phyloP scores from a whole-genome alignment of 2,113 vertebrate genomes.

The Atherinomorus stipes region DNA sequence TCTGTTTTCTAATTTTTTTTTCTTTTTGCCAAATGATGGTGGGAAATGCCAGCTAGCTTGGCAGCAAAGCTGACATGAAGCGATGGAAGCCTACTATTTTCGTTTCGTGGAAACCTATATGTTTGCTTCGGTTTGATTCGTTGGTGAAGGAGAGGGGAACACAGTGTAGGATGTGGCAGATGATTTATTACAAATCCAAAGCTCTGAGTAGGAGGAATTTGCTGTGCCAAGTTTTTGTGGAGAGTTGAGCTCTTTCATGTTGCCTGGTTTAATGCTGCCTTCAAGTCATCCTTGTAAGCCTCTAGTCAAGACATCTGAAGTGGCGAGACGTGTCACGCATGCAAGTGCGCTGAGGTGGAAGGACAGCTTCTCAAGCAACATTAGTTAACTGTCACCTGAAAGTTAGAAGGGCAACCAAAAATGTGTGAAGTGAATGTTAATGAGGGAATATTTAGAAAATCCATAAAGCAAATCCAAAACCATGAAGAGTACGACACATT shows the following conservation, averaged over 20 bases:
- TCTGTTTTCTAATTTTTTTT: neutral
- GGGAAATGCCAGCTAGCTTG: constrained; percentile 12
- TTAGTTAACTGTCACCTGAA: constrained; percentile 12
- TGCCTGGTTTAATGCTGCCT: constrained; percentile 66
- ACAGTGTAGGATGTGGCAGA: neutral
- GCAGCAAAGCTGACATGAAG: constrained; percentile 25
- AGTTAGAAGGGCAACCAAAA: neutral
- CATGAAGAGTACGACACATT: neutral
- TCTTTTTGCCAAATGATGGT: neutral
- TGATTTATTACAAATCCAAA: constrained; percentile 29
- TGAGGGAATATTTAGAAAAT: too few relatives aligned
- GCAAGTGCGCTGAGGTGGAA: constrained; percentile 45
- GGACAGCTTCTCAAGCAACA: constrained; percentile 35
- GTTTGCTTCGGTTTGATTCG: constrained; percentile 5
- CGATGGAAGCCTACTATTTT: neutral
- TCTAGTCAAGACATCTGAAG: constrained; percentile 60
- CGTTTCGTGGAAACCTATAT: neutral
- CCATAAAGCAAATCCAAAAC: neutral
- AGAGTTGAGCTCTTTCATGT: constrained; percentile 57
- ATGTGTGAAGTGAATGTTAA: constrained; percentile 8
- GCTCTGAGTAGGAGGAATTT: constrained; percentile 28
- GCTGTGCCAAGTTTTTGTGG: constrained; percentile 48
- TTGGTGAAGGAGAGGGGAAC: neutral
- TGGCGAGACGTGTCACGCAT: constrained; percentile 46
- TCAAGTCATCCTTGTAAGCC: constrained; percentile 62